Evolutionary conservation across 2,797 vertebrate genomes (phyloP).

Genomic region (Hyperoplus immaculatus): DNA sequence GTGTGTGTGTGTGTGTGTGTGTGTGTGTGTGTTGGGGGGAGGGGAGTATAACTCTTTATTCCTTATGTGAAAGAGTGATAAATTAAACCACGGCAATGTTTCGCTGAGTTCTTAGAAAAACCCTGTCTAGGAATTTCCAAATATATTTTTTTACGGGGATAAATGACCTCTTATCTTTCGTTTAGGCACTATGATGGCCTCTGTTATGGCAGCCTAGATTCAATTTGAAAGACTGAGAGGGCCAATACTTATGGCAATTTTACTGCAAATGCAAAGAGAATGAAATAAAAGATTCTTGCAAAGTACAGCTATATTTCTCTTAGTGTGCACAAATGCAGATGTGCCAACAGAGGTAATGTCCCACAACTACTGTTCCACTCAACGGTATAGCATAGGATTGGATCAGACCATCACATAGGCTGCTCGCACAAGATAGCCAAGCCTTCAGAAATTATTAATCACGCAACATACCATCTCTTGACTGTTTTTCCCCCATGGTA

Average conservation of each 20-base stretch:
- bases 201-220: constrained; percentile 67
- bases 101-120: constrained; percentile 69
- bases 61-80: constrained; percentile 67
- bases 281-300: constrained; percentile 17
- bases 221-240: constrained; percentile 46
- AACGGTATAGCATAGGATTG: constrained; percentile 49
- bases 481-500: constrained; percentile 28
- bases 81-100: constrained; percentile 69
- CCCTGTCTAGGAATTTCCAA: constrained; percentile 56
- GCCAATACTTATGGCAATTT: constrained; percentile 17
- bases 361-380: constrained; percentile 40
- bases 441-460: constrained; percentile 71
- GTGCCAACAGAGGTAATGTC: constrained; percentile 52
- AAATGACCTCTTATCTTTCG: constrained; percentile 60
- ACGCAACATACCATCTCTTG: constrained; percentile 52
- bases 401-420: constrained; percentile 65
- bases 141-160: constrained; percentile 62
- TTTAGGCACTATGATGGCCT: constrained; percentile 54
- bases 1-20: too few species aligned
- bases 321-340: constrained; percentile 56
- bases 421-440: constrained; percentile 34
- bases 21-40: background rate
- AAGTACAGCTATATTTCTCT: constrained; percentile 46
- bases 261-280: constrained; percentile 50
- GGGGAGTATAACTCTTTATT: constrained; percentile 54